Evolutionary conservation across 2,113 vertebrate genomes (phyloP).

Genomic region (Rhea americana): DNA sequence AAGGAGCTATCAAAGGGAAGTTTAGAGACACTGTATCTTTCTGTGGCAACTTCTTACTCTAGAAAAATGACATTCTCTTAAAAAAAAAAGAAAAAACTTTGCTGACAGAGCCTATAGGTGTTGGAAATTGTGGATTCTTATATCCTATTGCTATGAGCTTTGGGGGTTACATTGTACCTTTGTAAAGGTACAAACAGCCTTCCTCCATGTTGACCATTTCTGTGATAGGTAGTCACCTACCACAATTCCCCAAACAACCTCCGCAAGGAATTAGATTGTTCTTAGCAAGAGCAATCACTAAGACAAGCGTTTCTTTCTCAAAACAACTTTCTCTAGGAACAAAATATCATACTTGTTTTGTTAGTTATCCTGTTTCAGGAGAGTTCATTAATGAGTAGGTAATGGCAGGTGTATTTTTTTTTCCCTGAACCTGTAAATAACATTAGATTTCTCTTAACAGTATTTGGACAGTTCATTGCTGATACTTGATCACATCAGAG

Average conservation of each 20-base stretch:
- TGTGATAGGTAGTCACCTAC: background rate
- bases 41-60: background rate
- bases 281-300: background rate
- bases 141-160: background rate
- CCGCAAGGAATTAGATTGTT: background rate
- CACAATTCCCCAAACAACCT: background rate
- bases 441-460: background rate
- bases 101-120: background rate
- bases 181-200: background rate
- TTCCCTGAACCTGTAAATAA: background rate
- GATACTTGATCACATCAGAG: background rate
- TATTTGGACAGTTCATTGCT: background rate
- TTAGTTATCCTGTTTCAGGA: background rate
- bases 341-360: background rate
- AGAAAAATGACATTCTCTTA: background rate
- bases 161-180: background rate
- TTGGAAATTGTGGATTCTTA: background rate
- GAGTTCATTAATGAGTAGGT: background rate
- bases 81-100: background rate
- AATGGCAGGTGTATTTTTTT: background rate
- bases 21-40: background rate
- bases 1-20: background rate
- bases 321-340: background rate
- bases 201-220: background rate
- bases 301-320: background rate